A percentile compares a stretch with the other conserved stretches of the same genome.
These are phyloP conservation scores for Temnothorax rugatulus DNA, from an alignment of 2,888 invertebrate species.

Conservation along the genomic window DNA sequence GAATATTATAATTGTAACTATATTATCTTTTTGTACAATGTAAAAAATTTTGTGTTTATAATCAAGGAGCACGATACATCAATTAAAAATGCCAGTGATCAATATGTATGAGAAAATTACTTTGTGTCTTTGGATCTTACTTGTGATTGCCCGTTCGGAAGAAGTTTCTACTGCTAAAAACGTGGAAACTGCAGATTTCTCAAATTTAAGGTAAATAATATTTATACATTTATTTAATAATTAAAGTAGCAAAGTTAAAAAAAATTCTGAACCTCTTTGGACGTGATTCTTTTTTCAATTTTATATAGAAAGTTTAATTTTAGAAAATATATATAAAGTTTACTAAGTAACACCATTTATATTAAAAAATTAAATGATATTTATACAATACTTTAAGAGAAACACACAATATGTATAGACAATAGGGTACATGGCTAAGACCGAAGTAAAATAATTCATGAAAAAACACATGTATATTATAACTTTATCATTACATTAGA, in stretches of 20 bases:
- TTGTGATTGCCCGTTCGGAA: not conserved
- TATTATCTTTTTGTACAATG: not conserved
- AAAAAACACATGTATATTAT: not conserved
- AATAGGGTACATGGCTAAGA: too few species aligned
- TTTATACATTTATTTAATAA: not conserved
- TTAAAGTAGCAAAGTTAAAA: not conserved
- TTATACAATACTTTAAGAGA: not conserved
- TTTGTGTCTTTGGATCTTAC: not conserved
- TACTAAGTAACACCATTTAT: too few species aligned
- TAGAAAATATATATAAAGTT: not conserved
- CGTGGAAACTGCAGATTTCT: not conserved
- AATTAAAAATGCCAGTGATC: constrained; percentile 9
- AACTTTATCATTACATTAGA: not conserved
- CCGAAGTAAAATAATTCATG: not conserved
- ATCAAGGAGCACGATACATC: constrained; percentile 2
- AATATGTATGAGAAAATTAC: constrained; percentile 25
- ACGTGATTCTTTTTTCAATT: not conserved
- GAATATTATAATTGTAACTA: not conserved
- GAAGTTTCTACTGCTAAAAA: constrained; percentile 18
- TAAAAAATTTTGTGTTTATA: constrained; percentile 4
- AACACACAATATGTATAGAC: not conserved
- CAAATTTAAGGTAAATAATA: constrained; percentile 28
- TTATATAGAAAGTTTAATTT: not conserved
- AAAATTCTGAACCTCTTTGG: not conserved
- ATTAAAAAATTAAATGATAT: not conserved